These are phyloP conservation scores for Formica exsecta DNA, from an alignment of 1,140 invertebrate genomes.

Conservation along the genomic window DNA sequence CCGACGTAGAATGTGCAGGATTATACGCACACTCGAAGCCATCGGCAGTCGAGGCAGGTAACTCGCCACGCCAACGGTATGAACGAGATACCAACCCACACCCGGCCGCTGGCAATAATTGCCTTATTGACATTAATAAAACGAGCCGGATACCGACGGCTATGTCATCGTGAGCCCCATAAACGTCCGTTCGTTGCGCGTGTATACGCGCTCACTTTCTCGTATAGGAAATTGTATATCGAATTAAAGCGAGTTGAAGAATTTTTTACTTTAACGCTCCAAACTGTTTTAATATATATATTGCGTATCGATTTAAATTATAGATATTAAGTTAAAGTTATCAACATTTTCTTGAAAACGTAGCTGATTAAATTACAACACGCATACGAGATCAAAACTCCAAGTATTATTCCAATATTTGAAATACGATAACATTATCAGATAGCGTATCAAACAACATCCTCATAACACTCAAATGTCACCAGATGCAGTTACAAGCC, in stretches of 20 bases:
- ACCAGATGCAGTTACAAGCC: conserved; percentile 24
- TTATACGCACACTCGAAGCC: conserved; percentile 72
- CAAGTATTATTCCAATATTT: not conserved
- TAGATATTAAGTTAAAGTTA: not conserved
- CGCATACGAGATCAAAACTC: not conserved
- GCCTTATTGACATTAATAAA: conserved; percentile 86
- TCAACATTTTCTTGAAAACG: not conserved
- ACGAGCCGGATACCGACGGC: conserved; percentile 75
- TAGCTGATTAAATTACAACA: not conserved
- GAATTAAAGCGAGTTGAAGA: conserved; percentile 7
- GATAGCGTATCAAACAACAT: not conserved
- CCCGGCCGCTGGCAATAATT: conserved; percentile 81
- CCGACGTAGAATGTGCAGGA: not conserved
- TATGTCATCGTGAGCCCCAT: conserved; percentile 69
- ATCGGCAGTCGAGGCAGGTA: conserved; percentile 74
- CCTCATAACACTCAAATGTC: not conserved
- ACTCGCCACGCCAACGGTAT: conserved; percentile 71
- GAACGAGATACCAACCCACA: conserved; percentile 78
- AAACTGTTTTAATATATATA: not conserved
- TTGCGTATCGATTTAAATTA: not conserved
- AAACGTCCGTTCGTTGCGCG: conserved; percentile 60
- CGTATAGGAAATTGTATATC: not conserved
- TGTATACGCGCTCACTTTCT: conserved; percentile 33
- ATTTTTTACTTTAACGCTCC: not conserved
- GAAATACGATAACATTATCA: not conserved